These are phyloP conservation scores for Thamnophis elegans DNA, from an alignment of 2,797 vertebrate genomes.

Conservation along the genomic window DNA sequence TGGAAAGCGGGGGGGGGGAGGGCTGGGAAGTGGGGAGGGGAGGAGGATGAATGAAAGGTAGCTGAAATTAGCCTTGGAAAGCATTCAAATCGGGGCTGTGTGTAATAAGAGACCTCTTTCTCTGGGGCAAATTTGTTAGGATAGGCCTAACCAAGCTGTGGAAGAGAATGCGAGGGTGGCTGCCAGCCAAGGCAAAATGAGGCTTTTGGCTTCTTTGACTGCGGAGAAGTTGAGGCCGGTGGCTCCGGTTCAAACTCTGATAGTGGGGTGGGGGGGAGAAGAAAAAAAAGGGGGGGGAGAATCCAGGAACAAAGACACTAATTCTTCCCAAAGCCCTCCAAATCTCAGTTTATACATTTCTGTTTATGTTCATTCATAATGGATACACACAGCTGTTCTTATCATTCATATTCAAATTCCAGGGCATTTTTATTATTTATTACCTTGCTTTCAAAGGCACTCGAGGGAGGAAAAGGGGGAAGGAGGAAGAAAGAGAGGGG, in stretches of 20 bases:
- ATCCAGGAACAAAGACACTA: slow-evolving; percentile 73
- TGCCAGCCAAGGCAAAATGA: slow-evolving; percentile 64
- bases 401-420: slow-evolving; percentile 74
- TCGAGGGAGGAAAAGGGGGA: slow-evolving; percentile 8
- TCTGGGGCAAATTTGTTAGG: slow-evolving; percentile 71
- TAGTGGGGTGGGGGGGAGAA: not conserved
- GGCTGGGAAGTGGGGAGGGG: not conserved
- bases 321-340: slow-evolving; percentile 70
- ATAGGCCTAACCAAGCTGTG: slow-evolving; percentile 72
- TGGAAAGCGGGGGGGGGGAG: too few species aligned
- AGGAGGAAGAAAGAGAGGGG: not conserved
- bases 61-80: slow-evolving; percentile 69
- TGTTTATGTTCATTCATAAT: slow-evolving; percentile 73
- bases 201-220: slow-evolving; percentile 65
- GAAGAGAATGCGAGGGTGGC: slow-evolving; percentile 65
- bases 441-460: slow-evolving; percentile 46
- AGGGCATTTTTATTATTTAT: slow-evolving; percentile 63
- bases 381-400: slow-evolving; percentile 74
- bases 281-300: slow-evolving; percentile 19
- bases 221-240: slow-evolving; percentile 65
- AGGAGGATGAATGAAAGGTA: slow-evolving; percentile 52
- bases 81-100: slow-evolving; percentile 67
- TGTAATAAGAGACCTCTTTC: slow-evolving; percentile 71
- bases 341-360: slow-evolving; percentile 73
- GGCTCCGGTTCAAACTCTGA: slow-evolving; percentile 70